A percentile compares a stretch with the other conserved stretches of the same genome.
phyloP scores from a whole-genome alignment of 1,140 invertebrate species.

The Brachionus koreanus region DNA sequence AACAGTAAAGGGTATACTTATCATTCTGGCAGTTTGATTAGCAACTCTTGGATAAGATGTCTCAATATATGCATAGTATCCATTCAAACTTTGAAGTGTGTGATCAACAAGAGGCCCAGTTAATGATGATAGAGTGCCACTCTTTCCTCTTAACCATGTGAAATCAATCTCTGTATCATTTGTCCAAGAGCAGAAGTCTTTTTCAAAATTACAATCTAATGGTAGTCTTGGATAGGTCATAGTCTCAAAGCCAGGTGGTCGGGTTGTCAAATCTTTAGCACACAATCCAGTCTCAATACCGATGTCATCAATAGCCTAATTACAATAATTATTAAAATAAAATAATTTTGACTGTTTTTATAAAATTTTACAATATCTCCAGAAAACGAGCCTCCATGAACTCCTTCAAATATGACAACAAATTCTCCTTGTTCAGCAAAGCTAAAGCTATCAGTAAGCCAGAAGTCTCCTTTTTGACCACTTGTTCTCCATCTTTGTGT shows the following conservation, averaged over 20 bases:
- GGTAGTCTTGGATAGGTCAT: not conserved
- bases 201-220: conserved; percentile 68
- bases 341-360: not conserved
- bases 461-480: conserved; percentile 16
- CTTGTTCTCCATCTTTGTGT: conserved; percentile 19
- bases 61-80: conserved; percentile 24
- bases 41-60: not conserved
- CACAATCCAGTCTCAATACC: not conserved
- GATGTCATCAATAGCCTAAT: conserved; percentile 33
- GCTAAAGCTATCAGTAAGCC: conserved; percentile 25
- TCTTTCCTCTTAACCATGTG: conserved; percentile 69
- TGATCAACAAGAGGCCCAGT: conserved; percentile 44
- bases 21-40: conserved; percentile 41
- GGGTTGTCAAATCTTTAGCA: not conserved
- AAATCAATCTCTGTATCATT: conserved; percentile 71
- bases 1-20: not conserved
- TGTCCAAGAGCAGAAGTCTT: conserved; percentile 69
- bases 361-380: conserved; percentile 31
- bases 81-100: conserved; percentile 15
- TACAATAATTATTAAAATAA: not conserved
- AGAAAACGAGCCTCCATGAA: not conserved
- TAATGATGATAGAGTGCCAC: conserved; percentile 61
- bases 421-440: conserved; percentile 18
- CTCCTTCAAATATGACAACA: conserved; percentile 30
- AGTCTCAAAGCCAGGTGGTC: not conserved